A percentile compares a stretch with the other conserved stretches of the same genome.
Conservation (phyloP, 2,113 vertebrate species). For the Pipa parva region DNA sequence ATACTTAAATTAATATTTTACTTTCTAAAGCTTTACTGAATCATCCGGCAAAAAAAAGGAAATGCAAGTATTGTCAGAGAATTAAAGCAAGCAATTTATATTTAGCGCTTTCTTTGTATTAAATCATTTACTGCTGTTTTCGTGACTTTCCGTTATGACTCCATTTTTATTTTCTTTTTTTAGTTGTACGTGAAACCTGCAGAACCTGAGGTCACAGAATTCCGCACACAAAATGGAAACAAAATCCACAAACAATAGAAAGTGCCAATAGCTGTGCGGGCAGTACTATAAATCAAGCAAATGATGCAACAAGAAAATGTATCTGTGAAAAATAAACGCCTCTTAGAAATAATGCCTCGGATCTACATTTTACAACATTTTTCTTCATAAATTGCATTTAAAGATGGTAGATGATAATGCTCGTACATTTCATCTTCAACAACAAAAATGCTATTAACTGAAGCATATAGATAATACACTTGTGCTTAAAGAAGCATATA, state of each 20-base stretch:
- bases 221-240: background rate
- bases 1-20: background rate
- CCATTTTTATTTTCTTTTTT: background rate
- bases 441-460: background rate
- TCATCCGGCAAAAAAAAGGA: background rate
- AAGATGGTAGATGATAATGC: background rate
- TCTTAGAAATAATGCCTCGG: background rate
- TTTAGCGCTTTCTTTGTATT: background rate
- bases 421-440: background rate
- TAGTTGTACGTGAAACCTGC: background rate
- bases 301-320: background rate
- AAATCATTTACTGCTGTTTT: background rate
- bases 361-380: background rate
- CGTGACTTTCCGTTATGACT: background rate
- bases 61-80: no score
- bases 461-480: background rate
- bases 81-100: background rate
- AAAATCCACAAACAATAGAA: no score
- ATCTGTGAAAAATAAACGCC: background rate
- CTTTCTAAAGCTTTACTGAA: background rate
- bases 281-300: background rate
- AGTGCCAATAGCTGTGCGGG: background rate
- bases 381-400: background rate
- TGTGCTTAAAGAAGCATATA: background rate
- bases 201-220: background rate